These are phyloP conservation scores for Carassius gibelio DNA, from an alignment of 2,113 vertebrate species.

Conservation along the genomic window DNA sequence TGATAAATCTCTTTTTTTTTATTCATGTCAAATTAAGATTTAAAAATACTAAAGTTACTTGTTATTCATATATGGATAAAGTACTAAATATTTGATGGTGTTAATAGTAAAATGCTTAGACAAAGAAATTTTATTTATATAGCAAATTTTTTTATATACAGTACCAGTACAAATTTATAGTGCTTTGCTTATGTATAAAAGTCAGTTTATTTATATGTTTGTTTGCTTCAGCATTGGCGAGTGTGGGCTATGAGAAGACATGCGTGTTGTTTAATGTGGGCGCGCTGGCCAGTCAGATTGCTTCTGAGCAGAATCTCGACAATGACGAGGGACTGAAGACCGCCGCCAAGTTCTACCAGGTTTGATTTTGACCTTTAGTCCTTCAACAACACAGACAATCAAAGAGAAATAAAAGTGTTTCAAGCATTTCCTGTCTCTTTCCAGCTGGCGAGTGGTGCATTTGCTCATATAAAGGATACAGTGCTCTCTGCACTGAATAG, in stretches of 20 bases:
- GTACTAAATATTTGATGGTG: not conserved
- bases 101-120: not conserved
- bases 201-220: conserved; percentile 17
- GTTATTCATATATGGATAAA: not conserved
- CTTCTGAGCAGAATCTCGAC: conserved; percentile 95
- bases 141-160: not conserved
- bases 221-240: conserved; percentile 84
- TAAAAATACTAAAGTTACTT: not conserved
- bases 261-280: conserved; percentile 96
- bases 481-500: conserved; percentile 91
- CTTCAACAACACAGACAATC: not conserved
- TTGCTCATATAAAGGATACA: conserved; percentile 96
- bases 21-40: not conserved
- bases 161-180: not conserved
- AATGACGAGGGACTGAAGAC: conserved; percentile 93
- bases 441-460: conserved; percentile 94
- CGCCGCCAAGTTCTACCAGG: conserved; percentile 95
- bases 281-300: conserved; percentile 95
- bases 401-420: not conserved
- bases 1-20: not conserved
- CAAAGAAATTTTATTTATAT: not conserved
- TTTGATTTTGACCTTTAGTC: conserved; percentile 59
- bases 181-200: not conserved
- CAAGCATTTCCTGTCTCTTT: not conserved
- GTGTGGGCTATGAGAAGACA: conserved; percentile 96